Conservation (phyloP, 2,888 invertebrate species). For the Nemapogon koenigi region DNA sequence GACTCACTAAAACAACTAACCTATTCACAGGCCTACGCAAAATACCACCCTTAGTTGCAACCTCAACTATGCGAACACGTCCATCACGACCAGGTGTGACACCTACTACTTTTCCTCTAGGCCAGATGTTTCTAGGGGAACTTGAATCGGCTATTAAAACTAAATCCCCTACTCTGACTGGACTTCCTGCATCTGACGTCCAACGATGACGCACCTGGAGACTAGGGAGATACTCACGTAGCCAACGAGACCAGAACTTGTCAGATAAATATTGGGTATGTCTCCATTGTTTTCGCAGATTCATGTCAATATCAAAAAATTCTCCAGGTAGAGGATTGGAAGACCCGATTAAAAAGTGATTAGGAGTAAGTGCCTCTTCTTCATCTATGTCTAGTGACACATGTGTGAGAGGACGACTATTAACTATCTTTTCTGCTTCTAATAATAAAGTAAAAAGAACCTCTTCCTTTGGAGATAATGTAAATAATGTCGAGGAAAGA, state of each 20-base stretch:
- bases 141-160: conserved; percentile 6
- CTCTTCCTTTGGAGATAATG: neutral
- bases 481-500: neutral
- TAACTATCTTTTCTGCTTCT: too few relatives aligned
- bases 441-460: neutral
- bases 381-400: neutral
- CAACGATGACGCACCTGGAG: too few relatives aligned
- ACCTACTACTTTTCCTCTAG: neutral
- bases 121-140: conserved; percentile 4
- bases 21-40: neutral
- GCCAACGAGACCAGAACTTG: neutral
- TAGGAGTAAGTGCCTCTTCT: neutral
- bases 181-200: too few relatives aligned
- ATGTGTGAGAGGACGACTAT: neutral
- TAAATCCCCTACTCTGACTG: conserved; percentile 1
- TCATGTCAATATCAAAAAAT: neutral
- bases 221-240: too few relatives aligned
- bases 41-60: neutral
- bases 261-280: neutral
- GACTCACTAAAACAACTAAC: neutral
- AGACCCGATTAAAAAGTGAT: too few relatives aligned
- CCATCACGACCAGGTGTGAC: conserved; percentile 2
- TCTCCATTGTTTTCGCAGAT: neutral
- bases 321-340: neutral
- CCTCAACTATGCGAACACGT: conserved; percentile 4